Conservation (phyloP, 2,888 invertebrate genomes). For the Andrena minutula region DNA sequence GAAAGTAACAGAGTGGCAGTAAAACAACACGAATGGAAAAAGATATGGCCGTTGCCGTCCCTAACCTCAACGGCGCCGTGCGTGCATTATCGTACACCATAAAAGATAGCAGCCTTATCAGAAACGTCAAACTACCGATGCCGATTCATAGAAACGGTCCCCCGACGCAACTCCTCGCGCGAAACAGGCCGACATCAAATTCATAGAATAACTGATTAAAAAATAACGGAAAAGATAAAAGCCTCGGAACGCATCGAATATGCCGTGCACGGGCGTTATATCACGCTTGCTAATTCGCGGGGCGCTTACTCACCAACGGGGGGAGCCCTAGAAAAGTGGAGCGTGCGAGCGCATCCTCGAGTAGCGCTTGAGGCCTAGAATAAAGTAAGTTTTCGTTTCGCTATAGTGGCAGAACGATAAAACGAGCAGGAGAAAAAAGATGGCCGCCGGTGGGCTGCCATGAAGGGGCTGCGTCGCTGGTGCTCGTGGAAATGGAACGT, state of each 20-base stretch:
- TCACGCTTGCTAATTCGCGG: background rate
- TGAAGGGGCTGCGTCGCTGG: slow-evolving; percentile 76
- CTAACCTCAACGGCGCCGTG: slow-evolving; percentile 40
- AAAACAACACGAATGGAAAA: slow-evolving; percentile 6
- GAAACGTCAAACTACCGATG: slow-evolving; percentile 19
- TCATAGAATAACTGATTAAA: background rate
- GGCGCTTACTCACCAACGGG: slow-evolving; percentile 5
- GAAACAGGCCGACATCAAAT: slow-evolving; percentile 16
- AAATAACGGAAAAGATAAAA: background rate
- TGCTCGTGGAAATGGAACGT: slow-evolving; percentile 78
- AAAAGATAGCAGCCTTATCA: slow-evolving; percentile 26
- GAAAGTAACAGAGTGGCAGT: background rate
- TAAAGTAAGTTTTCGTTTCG: slow-evolving; percentile 50
- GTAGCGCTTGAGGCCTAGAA: background rate
- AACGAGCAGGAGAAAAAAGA: slow-evolving; percentile 71
- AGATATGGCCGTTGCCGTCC: slow-evolving; percentile 30
- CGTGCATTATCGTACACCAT: slow-evolving; percentile 1
- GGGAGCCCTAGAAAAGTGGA: background rate
- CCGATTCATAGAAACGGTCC: background rate
- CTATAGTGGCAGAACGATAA: slow-evolving; percentile 51
- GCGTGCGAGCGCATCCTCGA: background rate
- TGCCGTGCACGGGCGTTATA: background rate
- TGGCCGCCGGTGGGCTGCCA: slow-evolving; percentile 78
- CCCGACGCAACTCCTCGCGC: background rate
- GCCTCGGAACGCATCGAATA: background rate